Conservation (phyloP, 2,797 vertebrate species). For the Buphagus erythrorhynchus region DNA sequence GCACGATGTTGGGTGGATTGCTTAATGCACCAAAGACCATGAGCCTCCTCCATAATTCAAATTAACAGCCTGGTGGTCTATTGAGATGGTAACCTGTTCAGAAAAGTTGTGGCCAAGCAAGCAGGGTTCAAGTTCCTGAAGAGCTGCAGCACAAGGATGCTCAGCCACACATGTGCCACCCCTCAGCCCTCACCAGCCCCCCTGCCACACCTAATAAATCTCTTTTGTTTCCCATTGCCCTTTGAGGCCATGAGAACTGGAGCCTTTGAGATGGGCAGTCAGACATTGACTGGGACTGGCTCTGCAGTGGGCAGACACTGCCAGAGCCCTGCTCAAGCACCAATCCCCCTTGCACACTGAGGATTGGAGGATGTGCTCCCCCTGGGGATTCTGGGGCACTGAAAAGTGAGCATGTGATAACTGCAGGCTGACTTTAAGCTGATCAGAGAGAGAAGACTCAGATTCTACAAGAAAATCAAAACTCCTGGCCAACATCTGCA, state of each 20-base stretch:
- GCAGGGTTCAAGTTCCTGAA: neutral
- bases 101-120: neutral
- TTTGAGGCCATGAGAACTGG: neutral
- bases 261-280: neutral
- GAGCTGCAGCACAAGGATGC: neutral
- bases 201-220: neutral
- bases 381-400: neutral
- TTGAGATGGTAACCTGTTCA: neutral
- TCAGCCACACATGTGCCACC: neutral
- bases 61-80: neutral
- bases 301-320: neutral
- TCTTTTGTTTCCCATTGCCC: neutral
- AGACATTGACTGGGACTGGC: neutral
- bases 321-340: neutral
- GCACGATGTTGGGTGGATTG: fast-evolving
- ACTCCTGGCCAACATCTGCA: neutral
- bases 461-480: neutral
- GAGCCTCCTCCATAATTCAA: neutral
- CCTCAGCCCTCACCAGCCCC: neutral
- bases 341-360: neutral
- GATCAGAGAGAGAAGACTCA: neutral
- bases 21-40: neutral
- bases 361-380: neutral
- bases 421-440: neutral
- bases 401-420: neutral